Evolutionary conservation across 2,797 vertebrate species (phyloP).

Genomic region (Xenopus petersii): DNA sequence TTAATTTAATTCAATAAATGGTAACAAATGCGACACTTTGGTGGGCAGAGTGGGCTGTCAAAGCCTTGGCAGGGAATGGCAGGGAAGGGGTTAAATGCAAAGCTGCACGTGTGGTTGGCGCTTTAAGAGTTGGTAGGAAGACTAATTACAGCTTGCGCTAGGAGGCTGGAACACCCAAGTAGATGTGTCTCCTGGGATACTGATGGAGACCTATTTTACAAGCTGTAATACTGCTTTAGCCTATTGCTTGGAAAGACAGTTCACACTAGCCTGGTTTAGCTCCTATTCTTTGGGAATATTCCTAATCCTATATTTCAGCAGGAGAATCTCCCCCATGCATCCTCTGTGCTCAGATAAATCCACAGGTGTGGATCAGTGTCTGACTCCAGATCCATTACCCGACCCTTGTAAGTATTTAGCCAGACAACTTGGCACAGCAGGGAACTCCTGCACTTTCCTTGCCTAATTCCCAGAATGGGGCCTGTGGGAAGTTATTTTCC

Average conservation of each 20-base stretch:
- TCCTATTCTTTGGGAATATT: constrained; percentile 75
- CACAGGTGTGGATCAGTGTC: constrained; percentile 38
- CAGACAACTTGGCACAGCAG: constrained; percentile 38
- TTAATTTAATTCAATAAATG: no score
- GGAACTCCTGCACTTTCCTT: background rate
- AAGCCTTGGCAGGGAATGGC: constrained; percentile 1
- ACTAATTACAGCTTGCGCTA: constrained; percentile 71
- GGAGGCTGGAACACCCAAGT: constrained; percentile 96
- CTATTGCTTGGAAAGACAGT: constrained; percentile 85
- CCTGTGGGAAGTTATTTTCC: background rate
- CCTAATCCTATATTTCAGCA: constrained; percentile 79
- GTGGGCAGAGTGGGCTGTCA: no score
- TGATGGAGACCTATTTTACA: constrained; percentile 93
- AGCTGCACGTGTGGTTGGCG: constrained; percentile 45
- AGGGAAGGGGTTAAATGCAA: constrained; percentile 26
- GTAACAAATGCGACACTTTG: no score
- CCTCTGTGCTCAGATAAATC: constrained; percentile 60
- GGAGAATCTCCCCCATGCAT: constrained; percentile 68
- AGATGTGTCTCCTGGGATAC: constrained; percentile 95
- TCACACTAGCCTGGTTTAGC: constrained; percentile 82
- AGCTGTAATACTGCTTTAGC: constrained; percentile 91
- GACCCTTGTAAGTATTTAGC: constrained; percentile 42
- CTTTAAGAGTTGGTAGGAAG: constrained; percentile 59
- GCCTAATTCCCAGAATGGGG: background rate
- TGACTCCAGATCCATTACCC: constrained; percentile 26